Percentiles rank a stretch among this genome's conserved stretches.
phyloP scores from a whole-genome alignment of 2,113 vertebrate species.

The Petroica traversi region DNA sequence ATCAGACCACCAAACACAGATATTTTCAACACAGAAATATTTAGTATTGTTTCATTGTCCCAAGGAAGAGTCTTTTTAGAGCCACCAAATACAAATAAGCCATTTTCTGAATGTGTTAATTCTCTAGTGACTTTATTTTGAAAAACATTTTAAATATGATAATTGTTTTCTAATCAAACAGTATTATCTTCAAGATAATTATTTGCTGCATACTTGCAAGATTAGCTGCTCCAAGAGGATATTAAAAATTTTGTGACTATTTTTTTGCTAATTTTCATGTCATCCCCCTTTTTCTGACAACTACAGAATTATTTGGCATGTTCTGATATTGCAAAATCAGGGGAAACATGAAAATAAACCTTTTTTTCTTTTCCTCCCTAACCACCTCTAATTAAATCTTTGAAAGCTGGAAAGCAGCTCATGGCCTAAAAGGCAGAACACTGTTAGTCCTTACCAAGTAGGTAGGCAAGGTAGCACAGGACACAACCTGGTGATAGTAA shows the following conservation, averaged over 20 bases:
- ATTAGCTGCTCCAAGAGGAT: neutral
- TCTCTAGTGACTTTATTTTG: neutral
- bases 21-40: neutral
- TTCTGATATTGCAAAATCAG: neutral
- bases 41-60: neutral
- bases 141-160: neutral
- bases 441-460: neutral
- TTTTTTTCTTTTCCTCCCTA: neutral
- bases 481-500: neutral
- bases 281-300: neutral
- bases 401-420: neutral
- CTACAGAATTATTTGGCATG: neutral
- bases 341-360: neutral
- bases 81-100: neutral
- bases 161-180: neutral
- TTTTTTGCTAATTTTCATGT: neutral
- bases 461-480: neutral
- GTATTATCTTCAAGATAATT: neutral
- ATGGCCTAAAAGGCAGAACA: neutral
- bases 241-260: neutral
- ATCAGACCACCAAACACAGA: neutral
- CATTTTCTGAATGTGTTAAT: neutral
- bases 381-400: neutral
- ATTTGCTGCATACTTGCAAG: neutral
- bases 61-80: neutral